Conservation (phyloP, 2,113 vertebrate species). For the Orycteropus afer region DNA sequence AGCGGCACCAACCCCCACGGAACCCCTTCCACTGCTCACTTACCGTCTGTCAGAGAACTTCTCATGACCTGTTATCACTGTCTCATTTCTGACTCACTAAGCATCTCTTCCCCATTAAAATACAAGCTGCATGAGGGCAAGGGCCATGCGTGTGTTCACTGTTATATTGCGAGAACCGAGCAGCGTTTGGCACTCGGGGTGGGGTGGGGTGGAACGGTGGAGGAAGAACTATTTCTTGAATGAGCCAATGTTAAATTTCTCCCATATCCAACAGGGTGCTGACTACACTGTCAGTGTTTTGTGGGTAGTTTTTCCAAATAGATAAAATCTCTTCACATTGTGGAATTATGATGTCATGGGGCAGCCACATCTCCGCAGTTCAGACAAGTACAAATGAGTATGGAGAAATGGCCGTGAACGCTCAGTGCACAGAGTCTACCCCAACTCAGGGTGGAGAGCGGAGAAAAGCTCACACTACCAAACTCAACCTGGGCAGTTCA, state of each 20-base stretch:
- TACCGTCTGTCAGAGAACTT: rapidly evolving
- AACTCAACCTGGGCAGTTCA: not conserved
- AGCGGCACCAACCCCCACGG: rapidly evolving
- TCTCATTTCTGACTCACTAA: not conserved
- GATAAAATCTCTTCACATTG: not conserved
- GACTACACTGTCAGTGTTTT: not conserved
- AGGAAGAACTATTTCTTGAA: not conserved
- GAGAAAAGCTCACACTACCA: not conserved
- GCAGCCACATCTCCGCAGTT: not conserved
- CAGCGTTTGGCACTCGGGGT: rapidly evolving
- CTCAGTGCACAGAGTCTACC: not conserved
- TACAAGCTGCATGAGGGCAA: not conserved
- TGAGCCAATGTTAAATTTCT: not conserved
- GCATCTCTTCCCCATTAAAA: not conserved
- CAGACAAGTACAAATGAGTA: not conserved
- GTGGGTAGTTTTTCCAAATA: not conserved
- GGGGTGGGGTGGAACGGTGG: too few relatives aligned
- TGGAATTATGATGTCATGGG: not conserved
- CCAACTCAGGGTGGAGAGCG: too few relatives aligned
- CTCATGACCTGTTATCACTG: too few relatives aligned
- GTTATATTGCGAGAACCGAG: not conserved
- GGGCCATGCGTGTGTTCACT: rapidly evolving
- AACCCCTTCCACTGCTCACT: rapidly evolving
- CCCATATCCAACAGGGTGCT: too few relatives aligned
- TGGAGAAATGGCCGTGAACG: not conserved